Conservation (phyloP, 2,113 vertebrate species). For the Rhadina sibilatrix region DNA sequence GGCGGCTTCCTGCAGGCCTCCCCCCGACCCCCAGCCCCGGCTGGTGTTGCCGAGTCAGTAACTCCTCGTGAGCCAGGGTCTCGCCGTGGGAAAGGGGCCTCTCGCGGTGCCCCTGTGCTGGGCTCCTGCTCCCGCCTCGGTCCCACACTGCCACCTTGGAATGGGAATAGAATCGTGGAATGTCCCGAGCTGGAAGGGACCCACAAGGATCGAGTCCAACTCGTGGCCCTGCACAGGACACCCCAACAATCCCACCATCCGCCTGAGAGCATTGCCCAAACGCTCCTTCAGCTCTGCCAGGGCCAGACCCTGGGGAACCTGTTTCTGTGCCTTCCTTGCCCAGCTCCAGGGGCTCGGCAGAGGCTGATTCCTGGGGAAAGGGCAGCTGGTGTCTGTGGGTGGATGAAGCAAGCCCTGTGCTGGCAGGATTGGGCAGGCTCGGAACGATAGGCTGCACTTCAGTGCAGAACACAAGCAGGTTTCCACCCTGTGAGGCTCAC, state of each 20-base stretch:
- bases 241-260: too few relatives aligned
- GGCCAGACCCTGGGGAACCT: background rate
- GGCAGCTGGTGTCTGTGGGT: too few relatives aligned
- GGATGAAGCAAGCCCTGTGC: background rate
- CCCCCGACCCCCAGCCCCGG: too few relatives aligned
- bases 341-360: too few relatives aligned
- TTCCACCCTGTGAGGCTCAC: fast-evolving
- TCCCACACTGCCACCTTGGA: background rate
- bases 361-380: background rate
- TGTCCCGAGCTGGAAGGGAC: background rate
- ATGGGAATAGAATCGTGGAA: background rate
- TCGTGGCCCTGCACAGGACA: background rate
- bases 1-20: background rate
- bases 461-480: background rate
- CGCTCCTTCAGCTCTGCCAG: background rate
- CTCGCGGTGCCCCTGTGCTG: too few relatives aligned
- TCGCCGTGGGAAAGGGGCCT: fast-evolving
- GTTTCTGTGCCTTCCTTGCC: background rate
- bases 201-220: fast-evolving
- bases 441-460: fast-evolving
- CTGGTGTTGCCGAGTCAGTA: fast-evolving
- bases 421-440: background rate
- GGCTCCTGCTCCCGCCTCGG: too few relatives aligned
- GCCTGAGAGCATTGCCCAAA: background rate
- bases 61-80: too few relatives aligned